These are phyloP conservation scores for Pristionchus maxplancki DNA, from an alignment of 2,888 invertebrate genomes.

Conservation along the genomic window DNA sequence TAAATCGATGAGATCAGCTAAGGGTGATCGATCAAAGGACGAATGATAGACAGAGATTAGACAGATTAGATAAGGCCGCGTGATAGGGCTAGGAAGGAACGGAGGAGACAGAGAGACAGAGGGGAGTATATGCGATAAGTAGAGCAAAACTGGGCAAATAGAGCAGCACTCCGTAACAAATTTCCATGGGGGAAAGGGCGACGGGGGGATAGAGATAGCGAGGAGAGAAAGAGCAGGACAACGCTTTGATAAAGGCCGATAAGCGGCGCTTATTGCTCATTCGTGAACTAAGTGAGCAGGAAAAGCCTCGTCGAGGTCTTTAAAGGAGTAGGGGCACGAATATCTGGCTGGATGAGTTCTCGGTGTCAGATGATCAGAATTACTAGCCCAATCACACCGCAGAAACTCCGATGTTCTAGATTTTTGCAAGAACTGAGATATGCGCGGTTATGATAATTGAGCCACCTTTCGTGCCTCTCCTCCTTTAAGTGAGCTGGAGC, in stretches of 20 bases:
- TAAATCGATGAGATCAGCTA: not conserved
- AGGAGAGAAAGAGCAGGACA: not conserved
- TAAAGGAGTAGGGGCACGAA: too few species aligned
- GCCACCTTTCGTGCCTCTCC: too few species aligned
- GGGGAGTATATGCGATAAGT: not conserved
- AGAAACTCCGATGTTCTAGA: too few species aligned
- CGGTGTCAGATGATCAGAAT: too few species aligned
- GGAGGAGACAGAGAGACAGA: not conserved
- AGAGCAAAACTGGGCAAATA: slow-evolving; percentile 15
- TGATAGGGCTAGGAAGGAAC: not conserved
- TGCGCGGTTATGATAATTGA: too few species aligned
- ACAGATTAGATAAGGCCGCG: not conserved
- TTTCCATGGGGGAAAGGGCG: not conserved
- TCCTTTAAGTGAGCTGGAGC: too few species aligned
- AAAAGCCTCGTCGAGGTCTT: too few species aligned
- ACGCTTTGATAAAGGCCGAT: slow-evolving; percentile 1
- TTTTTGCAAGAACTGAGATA: too few species aligned
- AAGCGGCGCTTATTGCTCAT: not conserved
- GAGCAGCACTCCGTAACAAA: too few species aligned
- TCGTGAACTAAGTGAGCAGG: too few species aligned
- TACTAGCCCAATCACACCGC: too few species aligned
- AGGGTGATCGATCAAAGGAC: not conserved
- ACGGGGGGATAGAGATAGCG: not conserved
- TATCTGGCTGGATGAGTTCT: too few species aligned
- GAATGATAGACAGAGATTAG: not conserved